A percentile compares a stretch with the other conserved stretches of the same genome.
Evolutionary conservation across 2,113 vertebrate genomes (phyloP).

Genomic region (Gasterosteus nipponicus): DNA sequence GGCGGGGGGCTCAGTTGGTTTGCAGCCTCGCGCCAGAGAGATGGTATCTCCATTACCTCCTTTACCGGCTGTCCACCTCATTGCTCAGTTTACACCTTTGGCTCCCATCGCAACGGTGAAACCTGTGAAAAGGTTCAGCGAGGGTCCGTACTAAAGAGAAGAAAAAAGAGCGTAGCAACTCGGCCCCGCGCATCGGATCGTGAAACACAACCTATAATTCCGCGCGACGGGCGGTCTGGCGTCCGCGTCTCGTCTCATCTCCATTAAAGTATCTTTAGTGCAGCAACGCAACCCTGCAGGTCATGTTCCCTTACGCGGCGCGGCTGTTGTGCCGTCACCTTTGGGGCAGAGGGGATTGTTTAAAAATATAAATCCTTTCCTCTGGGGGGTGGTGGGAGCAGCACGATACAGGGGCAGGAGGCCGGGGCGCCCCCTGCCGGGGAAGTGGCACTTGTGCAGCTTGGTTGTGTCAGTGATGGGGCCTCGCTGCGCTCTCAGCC

Average conservation of each 20-base stretch:
- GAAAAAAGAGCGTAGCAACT: conserved; percentile 56
- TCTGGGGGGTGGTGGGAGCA: conserved; percentile 42
- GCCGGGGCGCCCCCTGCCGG: conserved; percentile 85
- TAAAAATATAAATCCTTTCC: conserved; percentile 78
- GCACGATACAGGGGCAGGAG: conserved; percentile 69
- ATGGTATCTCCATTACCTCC: conserved; percentile 61
- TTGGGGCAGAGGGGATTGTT: conserved; percentile 65
- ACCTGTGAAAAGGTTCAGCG: conserved; percentile 57
- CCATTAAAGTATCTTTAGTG: conserved; percentile 75
- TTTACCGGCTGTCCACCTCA: conserved; percentile 41
- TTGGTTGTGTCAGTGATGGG: conserved; percentile 82
- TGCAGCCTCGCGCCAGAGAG: conserved; percentile 39
- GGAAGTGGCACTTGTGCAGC: conserved; percentile 73
- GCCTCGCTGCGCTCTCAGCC: conserved; percentile 72
- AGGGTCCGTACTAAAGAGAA: conserved; percentile 54
- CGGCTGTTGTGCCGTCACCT: conserved; percentile 79
- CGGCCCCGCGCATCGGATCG: conserved; percentile 56
- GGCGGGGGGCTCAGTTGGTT: conserved; percentile 46
- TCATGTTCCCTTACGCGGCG: conserved; percentile 64
- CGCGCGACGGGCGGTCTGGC: conserved; percentile 64
- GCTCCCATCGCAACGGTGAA: conserved; percentile 37
- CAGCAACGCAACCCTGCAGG: conserved; percentile 60
- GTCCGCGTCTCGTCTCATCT: conserved; percentile 69
- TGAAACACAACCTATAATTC: conserved; percentile 69
- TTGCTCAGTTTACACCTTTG: conserved; percentile 52